Conservation (phyloP, 2,113 vertebrate genomes). For the Xenopus borealis region DNA sequence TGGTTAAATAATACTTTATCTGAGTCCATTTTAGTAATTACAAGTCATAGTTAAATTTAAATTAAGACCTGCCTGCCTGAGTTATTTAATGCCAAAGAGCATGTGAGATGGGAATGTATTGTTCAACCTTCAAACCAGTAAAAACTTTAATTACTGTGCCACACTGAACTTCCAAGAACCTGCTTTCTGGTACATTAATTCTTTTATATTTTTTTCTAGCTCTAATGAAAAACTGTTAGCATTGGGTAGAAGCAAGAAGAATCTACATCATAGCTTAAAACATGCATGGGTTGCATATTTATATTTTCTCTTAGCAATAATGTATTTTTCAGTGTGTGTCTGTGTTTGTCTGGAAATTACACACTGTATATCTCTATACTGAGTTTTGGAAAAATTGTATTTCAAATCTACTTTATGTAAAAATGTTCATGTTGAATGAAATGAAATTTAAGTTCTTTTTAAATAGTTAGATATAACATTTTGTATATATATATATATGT, state of each 20-base stretch:
- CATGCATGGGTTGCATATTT: neutral
- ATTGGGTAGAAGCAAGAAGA: neutral
- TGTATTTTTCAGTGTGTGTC: too few species aligned
- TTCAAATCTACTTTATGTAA: too few species aligned
- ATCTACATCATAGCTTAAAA: neutral
- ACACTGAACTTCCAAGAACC: slow-evolving; percentile 1
- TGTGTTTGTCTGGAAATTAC: too few species aligned
- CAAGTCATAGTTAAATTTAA: slow-evolving; percentile 2
- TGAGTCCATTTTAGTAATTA: neutral
- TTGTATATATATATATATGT: too few species aligned
- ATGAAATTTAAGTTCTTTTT: too few species aligned
- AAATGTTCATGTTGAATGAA: too few species aligned
- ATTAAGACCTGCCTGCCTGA: slow-evolving; percentile 2
- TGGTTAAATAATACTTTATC: neutral
- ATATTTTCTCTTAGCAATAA: neutral
- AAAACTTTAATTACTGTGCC: slow-evolving; percentile 2
- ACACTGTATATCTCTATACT: too few species aligned
- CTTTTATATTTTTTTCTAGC: slow-evolving; percentile 4
- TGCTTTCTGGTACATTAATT: slow-evolving; percentile 1
- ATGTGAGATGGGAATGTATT: slow-evolving; percentile 1
- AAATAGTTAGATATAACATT: too few species aligned
- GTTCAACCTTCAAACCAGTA: slow-evolving; percentile 5
- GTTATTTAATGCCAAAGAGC: slow-evolving; percentile 4
- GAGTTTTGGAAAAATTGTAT: too few species aligned
- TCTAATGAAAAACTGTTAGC: neutral